A percentile compares a stretch with the other conserved stretches of the same genome.
Evolutionary conservation across 92 coral and sea anemone species (phyloP).

Genomic region (Phenganax subtilis): DNA sequence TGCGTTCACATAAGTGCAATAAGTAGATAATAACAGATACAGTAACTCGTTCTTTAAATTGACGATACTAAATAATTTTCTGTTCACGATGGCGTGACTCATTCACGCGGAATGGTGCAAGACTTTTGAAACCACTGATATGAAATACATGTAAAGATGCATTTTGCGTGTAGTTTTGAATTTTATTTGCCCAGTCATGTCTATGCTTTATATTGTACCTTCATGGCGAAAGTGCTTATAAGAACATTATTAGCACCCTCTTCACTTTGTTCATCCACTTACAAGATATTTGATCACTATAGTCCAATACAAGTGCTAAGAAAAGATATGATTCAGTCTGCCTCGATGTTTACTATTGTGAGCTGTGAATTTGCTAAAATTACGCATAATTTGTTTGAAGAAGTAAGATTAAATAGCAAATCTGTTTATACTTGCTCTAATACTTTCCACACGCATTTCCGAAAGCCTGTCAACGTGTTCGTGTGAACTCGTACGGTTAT

Average conservation of each 20-base stretch:
- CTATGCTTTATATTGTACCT: too few species aligned
- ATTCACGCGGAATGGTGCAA: too few species aligned
- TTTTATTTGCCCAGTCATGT: too few species aligned
- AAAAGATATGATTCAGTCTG: neutral
- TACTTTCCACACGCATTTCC: slow-evolving; percentile 11
- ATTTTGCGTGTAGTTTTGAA: neutral
- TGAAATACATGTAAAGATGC: neutral
- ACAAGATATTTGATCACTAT: neutral
- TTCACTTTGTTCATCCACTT: neutral
- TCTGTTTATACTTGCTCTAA: slow-evolving; percentile 9
- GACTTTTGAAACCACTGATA: too few species aligned
- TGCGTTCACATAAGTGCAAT: too few species aligned
- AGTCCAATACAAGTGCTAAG: neutral
- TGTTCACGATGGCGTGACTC: too few species aligned
- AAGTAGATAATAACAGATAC: too few species aligned
- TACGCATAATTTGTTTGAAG: neutral
- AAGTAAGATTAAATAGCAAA: neutral
- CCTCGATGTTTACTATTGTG: slow-evolving; percentile 1
- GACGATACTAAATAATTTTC: too few species aligned
- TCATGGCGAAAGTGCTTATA: neutral
- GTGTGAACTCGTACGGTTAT: neutral
- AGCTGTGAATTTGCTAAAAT: slow-evolving; percentile 4
- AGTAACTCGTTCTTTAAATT: too few species aligned
- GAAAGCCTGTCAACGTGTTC: slow-evolving; percentile 9
- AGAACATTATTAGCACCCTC: slow-evolving; percentile 1